Evolutionary conservation across 2,797 vertebrate species (phyloP), one percentile per base, ranked within the genome.

Genomic region (Cirrhinus molitorella): DNA sequence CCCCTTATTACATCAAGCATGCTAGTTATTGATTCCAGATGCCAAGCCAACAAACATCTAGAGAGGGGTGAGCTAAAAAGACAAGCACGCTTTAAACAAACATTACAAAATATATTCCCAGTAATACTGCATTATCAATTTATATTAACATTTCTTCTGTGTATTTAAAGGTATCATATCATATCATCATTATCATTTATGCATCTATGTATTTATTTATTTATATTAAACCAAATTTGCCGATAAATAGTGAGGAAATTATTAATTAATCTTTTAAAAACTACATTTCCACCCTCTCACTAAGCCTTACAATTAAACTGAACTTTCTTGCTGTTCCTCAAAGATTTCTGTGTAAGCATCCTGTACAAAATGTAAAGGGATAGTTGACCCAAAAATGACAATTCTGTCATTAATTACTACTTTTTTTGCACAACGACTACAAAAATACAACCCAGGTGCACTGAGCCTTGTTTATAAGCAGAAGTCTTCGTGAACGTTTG

Each of bases 11-110:
- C 67, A 83, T 65, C 34, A n/a, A n/a, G 16, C 5, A 21, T 19
- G 25, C 6, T 88, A 57, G 12, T 79, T 85, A 93, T 61, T 85
- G 77, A 57, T 88, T 92, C 92, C 94, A 94, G 92, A 93, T 93
- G 91, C 82, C 57, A 59, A 13, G 25, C 43, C 66, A 19, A 19
- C 53, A 71, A 88, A 86, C 63, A 85, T 83, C 70, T 43, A 63
- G 19, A 8, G 23, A 11, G 2, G 59, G 13, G 1, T 7, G 12
- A 28, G 71, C 16, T 34, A 71, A 63, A 31, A 21, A 63, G 63
- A 61, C 51, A 59, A 37, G 40, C n/a, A 59, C 8, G 4, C 12
- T 70, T 76, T 57, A 37, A 66, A 16, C 9, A 45, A 43, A 43
- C 7, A 16, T 76, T 59, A 9, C 5, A 73, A 17, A 51, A 49